Percentiles rank a stretch among this genome's conserved stretches.
phyloP scores from a whole-genome alignment of 2,888 invertebrate genomes.

The Odontocerum albicorne region DNA sequence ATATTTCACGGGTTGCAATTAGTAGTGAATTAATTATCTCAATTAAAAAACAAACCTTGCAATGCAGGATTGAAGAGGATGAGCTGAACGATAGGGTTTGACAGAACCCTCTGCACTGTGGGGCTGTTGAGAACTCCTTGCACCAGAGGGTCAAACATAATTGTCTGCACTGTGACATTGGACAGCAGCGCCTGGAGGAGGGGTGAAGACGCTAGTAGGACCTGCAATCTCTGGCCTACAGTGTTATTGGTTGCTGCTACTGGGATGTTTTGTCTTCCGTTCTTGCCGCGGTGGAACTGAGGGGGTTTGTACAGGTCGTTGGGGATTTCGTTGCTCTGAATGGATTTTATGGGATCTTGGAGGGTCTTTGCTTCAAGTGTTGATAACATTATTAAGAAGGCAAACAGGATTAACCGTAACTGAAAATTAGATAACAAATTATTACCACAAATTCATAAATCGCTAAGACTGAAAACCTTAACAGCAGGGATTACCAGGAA shows the following conservation, averaged over 20 bases:
- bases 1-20: too few species aligned
- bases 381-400: too few species aligned
- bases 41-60: constrained; percentile 4
- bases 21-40: neutral
- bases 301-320: neutral
- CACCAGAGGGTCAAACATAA: constrained; percentile 25
- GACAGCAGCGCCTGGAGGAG: constrained; percentile 24
- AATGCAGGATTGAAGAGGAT: constrained; percentile 23
- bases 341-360: neutral
- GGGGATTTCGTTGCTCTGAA: constrained; percentile 6
- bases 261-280: neutral
- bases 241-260: neutral
- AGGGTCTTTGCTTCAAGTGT: neutral
- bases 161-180: constrained; percentile 26
- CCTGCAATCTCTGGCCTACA: constrained; percentile 1
- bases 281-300: neutral
- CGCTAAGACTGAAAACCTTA: too few species aligned
- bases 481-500: too few species aligned
- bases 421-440: too few species aligned
- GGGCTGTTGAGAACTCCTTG: constrained; percentile 28
- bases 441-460: too few species aligned
- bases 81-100: constrained; percentile 27
- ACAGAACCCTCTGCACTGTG: constrained; percentile 23
- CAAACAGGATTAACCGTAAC: too few species aligned
- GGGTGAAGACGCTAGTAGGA: constrained; percentile 11